Percentiles rank a stretch among this genome's conserved stretches.
Conservation (phyloP, 2,888 invertebrate species). For the Agrochola circellaris region DNA sequence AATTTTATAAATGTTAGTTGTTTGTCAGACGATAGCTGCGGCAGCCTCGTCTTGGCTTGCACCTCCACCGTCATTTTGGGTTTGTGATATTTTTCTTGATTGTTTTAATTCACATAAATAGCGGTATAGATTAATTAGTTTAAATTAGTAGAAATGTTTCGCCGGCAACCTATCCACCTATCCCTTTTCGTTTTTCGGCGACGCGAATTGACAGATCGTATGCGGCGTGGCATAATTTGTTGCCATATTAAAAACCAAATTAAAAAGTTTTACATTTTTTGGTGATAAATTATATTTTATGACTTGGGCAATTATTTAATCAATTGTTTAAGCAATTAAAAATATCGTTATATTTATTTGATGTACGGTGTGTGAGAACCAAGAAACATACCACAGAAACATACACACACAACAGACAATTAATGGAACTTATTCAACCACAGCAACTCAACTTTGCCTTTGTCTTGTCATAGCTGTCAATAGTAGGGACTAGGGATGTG, state of each 20-base stretch:
- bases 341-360: not conserved
- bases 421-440: not conserved
- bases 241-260: constrained; percentile 60
- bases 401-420: no score
- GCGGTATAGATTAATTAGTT: constrained; percentile 53
- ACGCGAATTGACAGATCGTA: constrained; percentile 79
- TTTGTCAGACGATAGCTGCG: constrained; percentile 87
- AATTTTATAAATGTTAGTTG: constrained; percentile 92
- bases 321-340: not conserved
- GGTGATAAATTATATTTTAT: not conserved
- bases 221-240: constrained; percentile 82
- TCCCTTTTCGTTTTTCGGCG: constrained; percentile 68
- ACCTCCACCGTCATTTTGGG: constrained; percentile 84
- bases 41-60: constrained; percentile 81
- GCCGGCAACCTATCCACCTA: constrained; percentile 89
- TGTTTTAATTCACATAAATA: constrained; percentile 70
- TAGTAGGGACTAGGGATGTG: constrained; percentile 16
- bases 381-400: no score
- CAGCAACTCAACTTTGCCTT: not conserved
- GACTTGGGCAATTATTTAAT: not conserved
- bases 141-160: constrained; percentile 61
- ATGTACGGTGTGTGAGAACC: not conserved
- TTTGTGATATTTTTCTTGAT: constrained; percentile 54
- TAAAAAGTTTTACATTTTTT: not conserved
- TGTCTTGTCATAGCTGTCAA: not conserved